These are phyloP conservation scores for Nyctalus aviator DNA, from an alignment of 2,797 vertebrate genomes.

Conservation along the genomic window DNA sequence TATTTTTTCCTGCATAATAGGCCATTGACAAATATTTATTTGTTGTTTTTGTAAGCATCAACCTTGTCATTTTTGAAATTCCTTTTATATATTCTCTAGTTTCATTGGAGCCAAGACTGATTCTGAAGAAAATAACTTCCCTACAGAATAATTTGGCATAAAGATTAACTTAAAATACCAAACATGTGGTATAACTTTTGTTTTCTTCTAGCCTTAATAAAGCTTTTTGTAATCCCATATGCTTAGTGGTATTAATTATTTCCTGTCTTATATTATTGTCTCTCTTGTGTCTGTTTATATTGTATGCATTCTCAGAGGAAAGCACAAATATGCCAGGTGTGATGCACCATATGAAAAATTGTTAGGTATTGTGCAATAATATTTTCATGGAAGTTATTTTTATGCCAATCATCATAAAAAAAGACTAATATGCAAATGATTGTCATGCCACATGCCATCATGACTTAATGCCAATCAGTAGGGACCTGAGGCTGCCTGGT, in stretches of 20 bases:
- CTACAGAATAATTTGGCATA: not conserved
- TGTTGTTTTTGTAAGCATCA: not conserved
- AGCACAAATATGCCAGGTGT: not conserved
- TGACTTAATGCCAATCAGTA: too few species aligned
- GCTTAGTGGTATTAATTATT: constrained; percentile 39
- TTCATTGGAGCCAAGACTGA: not conserved
- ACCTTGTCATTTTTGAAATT: not conserved
- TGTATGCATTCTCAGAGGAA: constrained; percentile 10
- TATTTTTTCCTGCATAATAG: not conserved
- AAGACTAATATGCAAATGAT: too few species aligned
- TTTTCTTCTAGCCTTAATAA: constrained; percentile 43
- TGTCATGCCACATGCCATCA: too few species aligned
- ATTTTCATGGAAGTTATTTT: not conserved
- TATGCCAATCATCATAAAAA: not conserved
- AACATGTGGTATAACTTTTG: constrained; percentile 29
- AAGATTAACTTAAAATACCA: constrained; percentile 56
- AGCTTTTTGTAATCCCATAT: constrained; percentile 37
- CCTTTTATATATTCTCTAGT: not conserved
- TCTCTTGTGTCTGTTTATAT: constrained; percentile 38
- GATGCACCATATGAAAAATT: not conserved
- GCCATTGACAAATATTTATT: not conserved
- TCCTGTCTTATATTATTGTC: constrained; percentile 7
- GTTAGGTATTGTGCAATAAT: not conserved
- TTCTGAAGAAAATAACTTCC: constrained; percentile 20
- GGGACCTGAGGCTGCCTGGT: too few species aligned